phyloP scores from a whole-genome alignment of 2,888 invertebrate genomes.

The Tetheella fluctuosa region DNA sequence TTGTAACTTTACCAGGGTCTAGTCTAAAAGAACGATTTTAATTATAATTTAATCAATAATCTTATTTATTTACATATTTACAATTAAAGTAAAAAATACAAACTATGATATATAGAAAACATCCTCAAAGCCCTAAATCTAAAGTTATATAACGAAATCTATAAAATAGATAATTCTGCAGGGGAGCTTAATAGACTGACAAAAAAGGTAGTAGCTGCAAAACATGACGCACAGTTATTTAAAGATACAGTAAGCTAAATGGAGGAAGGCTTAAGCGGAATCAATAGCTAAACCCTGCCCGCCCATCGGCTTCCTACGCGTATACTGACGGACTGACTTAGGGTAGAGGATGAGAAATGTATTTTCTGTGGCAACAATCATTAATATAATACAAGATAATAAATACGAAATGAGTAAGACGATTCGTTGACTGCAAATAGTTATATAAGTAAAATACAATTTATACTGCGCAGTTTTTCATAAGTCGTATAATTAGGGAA shows the following conservation, averaged over 20 bases:
- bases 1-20: no score
- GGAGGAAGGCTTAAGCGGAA: neutral
- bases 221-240: neutral
- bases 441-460: neutral
- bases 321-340: neutral
- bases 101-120: no score
- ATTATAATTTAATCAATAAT: no score
- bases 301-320: constrained; percentile 1
- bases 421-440: neutral
- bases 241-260: constrained; percentile 4
- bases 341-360: neutral
- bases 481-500: no score
- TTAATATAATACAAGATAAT: neutral
- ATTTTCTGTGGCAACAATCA: neutral
- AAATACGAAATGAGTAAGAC: neutral
- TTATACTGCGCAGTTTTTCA: no score
- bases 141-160: neutral
- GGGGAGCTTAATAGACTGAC: neutral
- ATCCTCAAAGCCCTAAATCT: no score
- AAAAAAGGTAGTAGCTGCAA: neutral
- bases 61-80: no score
- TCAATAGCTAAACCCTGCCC: neutral
- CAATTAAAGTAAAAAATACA: no score
- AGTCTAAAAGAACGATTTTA: no score
- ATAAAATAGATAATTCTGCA: neutral